Evolutionary conservation across 2,888 invertebrate species (phyloP).

Genomic region (Drosophila macrospina): DNA sequence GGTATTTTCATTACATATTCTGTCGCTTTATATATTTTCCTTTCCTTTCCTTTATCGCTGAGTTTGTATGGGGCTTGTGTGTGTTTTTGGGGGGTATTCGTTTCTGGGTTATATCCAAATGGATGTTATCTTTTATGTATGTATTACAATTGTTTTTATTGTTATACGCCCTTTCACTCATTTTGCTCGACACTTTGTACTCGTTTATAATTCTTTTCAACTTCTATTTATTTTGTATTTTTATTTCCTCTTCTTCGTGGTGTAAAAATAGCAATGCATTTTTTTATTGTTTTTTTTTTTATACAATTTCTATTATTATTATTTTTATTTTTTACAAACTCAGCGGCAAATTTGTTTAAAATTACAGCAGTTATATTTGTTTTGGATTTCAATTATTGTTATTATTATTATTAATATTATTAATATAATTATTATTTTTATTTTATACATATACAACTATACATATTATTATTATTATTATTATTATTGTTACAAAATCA

Average conservation of each 20-base stretch:
- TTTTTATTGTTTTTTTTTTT: conserved; percentile 37
- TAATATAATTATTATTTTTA: conserved; percentile 12
- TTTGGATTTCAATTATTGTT: conserved; percentile 9
- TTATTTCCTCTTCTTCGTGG: conserved; percentile 38
- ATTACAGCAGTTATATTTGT: conserved; percentile 29
- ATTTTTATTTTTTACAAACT: conserved; percentile 72
- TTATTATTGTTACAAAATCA: conserved; percentile 69
- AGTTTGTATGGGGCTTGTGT: conserved; percentile 47
- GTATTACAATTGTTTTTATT: conserved; percentile 30
- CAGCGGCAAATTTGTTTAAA: conserved; percentile 59
- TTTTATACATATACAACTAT: conserved; percentile 50
- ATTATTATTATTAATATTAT: conserved; percentile 19
- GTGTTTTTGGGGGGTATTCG: not conserved
- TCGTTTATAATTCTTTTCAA: conserved; percentile 57
- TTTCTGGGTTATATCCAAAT: conserved; percentile 16
- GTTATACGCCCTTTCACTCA: conserved; percentile 52
- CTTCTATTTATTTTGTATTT: conserved; percentile 19
- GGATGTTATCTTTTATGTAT: conserved; percentile 12
- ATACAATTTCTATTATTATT: conserved; percentile 49
- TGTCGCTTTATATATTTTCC: conserved; percentile 11
- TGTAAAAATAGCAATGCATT: conserved; percentile 72
- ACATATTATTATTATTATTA: conserved; percentile 36
- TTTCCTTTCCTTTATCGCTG: conserved; percentile 46
- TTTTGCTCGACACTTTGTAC: conserved; percentile 71
- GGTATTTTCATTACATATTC: conserved; percentile 9